Conservation (phyloP, 64 coral and sea anemone species). For the Astreopora myriophthalma region DNA sequence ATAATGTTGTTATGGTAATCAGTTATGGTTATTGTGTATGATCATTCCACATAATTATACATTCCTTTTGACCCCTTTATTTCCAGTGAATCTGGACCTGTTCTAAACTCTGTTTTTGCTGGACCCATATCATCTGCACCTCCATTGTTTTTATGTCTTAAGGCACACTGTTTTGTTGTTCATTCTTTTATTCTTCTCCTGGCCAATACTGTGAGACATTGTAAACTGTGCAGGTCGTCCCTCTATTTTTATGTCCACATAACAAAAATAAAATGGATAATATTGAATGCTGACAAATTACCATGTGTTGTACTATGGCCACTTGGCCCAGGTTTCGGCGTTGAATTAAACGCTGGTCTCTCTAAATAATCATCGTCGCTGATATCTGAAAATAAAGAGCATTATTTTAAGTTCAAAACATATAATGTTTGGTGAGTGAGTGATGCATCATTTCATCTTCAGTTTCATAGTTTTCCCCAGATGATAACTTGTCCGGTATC, state of each 20-base stretch:
- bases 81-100: too few relatives aligned
- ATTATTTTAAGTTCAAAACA: not conserved
- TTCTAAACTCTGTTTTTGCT: too few relatives aligned
- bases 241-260: not conserved
- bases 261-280: not conserved
- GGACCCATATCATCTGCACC: too few relatives aligned
- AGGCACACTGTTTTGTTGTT: not conserved
- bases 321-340: too few relatives aligned
- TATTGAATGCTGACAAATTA: not conserved
- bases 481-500: too few relatives aligned
- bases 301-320: too few relatives aligned
- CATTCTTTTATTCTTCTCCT: not conserved
- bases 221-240: not conserved
- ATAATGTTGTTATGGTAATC: not conserved
- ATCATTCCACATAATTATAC: too few relatives aligned
- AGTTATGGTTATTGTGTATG: too few relatives aligned
- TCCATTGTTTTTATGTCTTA: not conserved
- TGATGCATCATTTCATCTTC: too few relatives aligned
- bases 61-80: too few relatives aligned
- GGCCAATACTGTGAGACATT: not conserved
- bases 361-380: not conserved
- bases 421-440: too few relatives aligned
- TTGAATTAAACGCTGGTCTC: not conserved
- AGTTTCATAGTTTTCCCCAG: too few relatives aligned
- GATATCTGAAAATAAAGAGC: not conserved